Base-by-base conservation (phyloP, 2,113 vertebrate genomes). In the Lycaon pictus region DNA sequence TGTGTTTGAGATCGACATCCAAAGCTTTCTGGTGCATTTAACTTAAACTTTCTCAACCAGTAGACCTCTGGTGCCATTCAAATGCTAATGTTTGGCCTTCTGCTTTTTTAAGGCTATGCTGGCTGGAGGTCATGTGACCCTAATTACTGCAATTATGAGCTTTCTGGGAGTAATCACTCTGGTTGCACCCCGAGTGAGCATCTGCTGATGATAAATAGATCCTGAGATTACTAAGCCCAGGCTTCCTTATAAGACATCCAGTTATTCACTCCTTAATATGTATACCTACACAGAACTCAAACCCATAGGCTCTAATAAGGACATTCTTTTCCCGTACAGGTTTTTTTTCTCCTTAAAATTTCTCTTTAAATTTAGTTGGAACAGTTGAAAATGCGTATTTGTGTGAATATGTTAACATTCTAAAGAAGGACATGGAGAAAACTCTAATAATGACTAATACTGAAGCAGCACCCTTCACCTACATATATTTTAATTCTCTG, bases 51-150 rank as follows among this genome's bases (percentile, higher is more conserved):
- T 79, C 91, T 37, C 55, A 76, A 74, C n/a, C 91, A 9, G 85
- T 79, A 55, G 72, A 72, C 86, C 62, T 51, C 67, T 53, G 3
- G 76, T 88, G 51, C 62, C 51, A 86, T 98, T 98, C 91, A 98
- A 88, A 98, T 98, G 97, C 88, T 97, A 98, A 98, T 86, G 3
- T 67, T 86, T 84, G 77, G 84, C 98, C 98, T 98, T 98, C 98
- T 97, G 98, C 81, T 92, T 90, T 96, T 97, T 67, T 13, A 23
- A 60, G 95, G 86, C 62, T 81, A 90, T 92, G 51, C 88, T 43
- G 82, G 72, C 95, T 97, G 97, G 69, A 93, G 96, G 94, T 97
- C 35, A 27, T 25, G 48, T 97, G 98, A 97, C 95, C 96, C 95
- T 92, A 96, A 96, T 98, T 97, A 88, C 94, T 95, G 89, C 77